These are phyloP conservation scores for Pollachius pollachius DNA, from an alignment of 2,113 vertebrate genomes.

Conservation along the genomic window DNA sequence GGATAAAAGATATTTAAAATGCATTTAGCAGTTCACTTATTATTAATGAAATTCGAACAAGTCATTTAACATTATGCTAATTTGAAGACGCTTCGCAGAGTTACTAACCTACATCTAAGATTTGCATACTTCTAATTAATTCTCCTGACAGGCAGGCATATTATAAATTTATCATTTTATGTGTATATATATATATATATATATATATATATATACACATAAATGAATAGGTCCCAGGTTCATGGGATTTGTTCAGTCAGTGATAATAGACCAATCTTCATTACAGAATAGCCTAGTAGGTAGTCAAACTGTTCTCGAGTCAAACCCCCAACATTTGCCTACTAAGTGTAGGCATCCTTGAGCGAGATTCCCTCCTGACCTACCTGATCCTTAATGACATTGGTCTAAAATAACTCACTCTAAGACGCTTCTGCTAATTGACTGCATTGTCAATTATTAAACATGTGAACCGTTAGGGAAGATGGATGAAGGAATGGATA, in stretches of 20 bases:
- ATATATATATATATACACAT: slow-evolving; percentile 22
- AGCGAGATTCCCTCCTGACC: too few relatives aligned
- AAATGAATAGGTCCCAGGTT: too few relatives aligned
- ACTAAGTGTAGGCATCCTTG: background rate
- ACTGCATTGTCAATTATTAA: too few relatives aligned
- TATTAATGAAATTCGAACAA: slow-evolving; percentile 73
- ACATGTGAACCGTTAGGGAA: background rate
- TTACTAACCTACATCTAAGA: slow-evolving; percentile 40
- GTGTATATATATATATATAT: slow-evolving; percentile 18
- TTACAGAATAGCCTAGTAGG: too few relatives aligned
- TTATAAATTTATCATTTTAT: slow-evolving; percentile 23
- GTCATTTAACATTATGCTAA: slow-evolving; percentile 67
- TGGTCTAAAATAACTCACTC: too few relatives aligned
- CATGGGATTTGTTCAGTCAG: too few relatives aligned
- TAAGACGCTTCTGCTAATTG: too few relatives aligned
- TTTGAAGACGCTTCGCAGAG: slow-evolving; percentile 37
- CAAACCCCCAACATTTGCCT: too few relatives aligned
- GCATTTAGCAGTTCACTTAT: slow-evolving; percentile 62
- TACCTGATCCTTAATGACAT: too few relatives aligned
- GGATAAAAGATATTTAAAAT: slow-evolving; percentile 67
- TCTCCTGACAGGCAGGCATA: slow-evolving; percentile 24
- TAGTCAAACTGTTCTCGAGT: too few relatives aligned
- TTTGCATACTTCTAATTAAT: slow-evolving; percentile 55
- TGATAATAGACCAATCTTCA: too few relatives aligned
- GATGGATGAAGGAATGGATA: slow-evolving; percentile 17